Evolutionary conservation across 2,797 vertebrate genomes (phyloP), one percentile per base, ranked within the genome.

Genomic region (Hippocampus kuda): DNA sequence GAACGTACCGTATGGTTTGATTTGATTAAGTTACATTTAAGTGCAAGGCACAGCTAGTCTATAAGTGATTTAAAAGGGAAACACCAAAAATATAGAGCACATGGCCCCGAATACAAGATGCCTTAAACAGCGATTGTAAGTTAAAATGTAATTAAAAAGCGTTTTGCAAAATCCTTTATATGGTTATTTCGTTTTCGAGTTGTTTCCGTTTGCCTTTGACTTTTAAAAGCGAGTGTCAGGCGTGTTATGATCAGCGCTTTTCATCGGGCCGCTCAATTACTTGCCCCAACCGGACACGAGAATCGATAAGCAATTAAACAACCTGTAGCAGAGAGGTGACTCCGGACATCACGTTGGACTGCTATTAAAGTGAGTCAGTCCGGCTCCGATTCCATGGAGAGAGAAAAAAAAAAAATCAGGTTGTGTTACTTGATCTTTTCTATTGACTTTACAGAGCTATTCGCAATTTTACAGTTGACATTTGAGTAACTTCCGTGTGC

Each of bases 301-400:
- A 79, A 88, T 89, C 85, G 84, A 89, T 88, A 88, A 77, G 80
- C 85, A 88, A 87, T 87, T 88, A 83, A 60, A 60, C 59, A 60
- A 60, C 59, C 59, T 60, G 59, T 60, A 60, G 30, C 30, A 34
- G 27, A 60, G 8, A 60, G 30, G 30, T 20, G 59, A 34, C 59
- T 34, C 8, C 30, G 60, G 67, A 60, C 59, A 60, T 34, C 30
- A 30, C 27, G 26, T 34, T 3, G 59, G 59, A 20, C 59, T 34
- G 59, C 59, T 34, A 60, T 60, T 20, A 60, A 60, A 60, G 27
- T 34, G 56, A 57, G 26, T 27, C 56, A 57, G 27, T 57, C 56
- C 30, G 4, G 59, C 59, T 60, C 27, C 20, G 59, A 60, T 60
- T 60, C 16, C 59, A 38, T 30, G 15, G 34, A 34, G 7, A 7